Percentiles rank a stretch among this genome's conserved stretches.
These are phyloP conservation scores for Pristionchus exspectatus DNA, from an alignment of 2,888 invertebrate genomes.

Conservation along the genomic window DNA sequence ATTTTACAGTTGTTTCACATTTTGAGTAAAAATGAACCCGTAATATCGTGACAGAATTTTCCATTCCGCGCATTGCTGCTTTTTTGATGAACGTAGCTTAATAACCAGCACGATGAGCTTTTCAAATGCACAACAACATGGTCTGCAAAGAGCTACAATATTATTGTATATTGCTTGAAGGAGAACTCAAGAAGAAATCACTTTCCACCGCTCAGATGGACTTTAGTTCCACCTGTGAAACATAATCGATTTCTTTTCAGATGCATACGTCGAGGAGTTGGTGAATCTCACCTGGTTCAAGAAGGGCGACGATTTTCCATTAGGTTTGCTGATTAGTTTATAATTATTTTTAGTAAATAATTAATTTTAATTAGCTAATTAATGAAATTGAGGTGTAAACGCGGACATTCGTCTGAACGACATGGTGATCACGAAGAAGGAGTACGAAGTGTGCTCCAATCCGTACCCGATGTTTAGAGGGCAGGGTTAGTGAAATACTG, in stretches of 20 bases:
- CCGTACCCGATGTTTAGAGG: constrained; percentile 77
- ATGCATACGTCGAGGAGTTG: constrained; percentile 77
- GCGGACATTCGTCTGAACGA: constrained; percentile 76
- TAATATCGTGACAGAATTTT: no score
- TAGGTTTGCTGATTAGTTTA: constrained; percentile 58
- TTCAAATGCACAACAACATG: no score
- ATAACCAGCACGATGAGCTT: no score
- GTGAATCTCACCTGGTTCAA: constrained; percentile 77
- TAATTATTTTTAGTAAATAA: background rate
- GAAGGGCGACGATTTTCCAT: constrained; percentile 74
- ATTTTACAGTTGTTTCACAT: background rate
- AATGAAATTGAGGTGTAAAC: constrained; percentile 64
- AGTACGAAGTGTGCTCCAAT: constrained; percentile 70
- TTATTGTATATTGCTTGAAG: no score
- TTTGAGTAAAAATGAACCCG: background rate
- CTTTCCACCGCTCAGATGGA: background rate
- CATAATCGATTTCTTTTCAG: constrained; percentile 57
- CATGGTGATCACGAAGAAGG: constrained; percentile 73
- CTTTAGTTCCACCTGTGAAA: constrained; percentile 48
- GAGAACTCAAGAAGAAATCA: no score
- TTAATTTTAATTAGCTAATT: background rate
- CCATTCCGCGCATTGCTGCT: no score
- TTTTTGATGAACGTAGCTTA: no score
- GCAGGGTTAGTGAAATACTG: no score
- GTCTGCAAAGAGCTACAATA: no score